phyloP scores from a whole-genome alignment of 37 sponge, comb jelly and placozoan genomes.

The Diacarnus erythraeanus region DNA sequence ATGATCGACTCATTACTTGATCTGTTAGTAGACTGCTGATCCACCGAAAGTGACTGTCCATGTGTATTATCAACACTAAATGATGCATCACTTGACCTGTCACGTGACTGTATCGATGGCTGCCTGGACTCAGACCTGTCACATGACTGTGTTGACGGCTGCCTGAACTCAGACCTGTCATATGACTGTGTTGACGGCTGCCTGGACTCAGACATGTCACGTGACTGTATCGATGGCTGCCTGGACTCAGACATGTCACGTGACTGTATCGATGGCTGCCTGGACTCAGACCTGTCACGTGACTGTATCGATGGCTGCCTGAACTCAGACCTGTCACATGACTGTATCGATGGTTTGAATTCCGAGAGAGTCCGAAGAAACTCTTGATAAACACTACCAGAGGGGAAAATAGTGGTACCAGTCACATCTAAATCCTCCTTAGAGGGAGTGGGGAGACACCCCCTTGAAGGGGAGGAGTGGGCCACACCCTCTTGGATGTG shows the following conservation, averaged over 20 bases:
- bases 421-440: background rate
- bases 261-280: background rate
- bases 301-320: background rate
- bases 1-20: background rate
- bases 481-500: background rate
- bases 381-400: background rate
- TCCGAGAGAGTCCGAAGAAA: background rate
- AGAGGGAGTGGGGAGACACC: too few relatives aligned
- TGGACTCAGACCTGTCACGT: conserved; percentile 1
- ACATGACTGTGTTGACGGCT: background rate
- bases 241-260: background rate
- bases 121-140: background rate
- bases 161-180: background rate
- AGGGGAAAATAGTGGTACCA: too few relatives aligned
- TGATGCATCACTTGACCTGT: background rate
- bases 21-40: too few relatives aligned
- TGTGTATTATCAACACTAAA: background rate
- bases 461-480: background rate
- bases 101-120: background rate
- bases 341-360: background rate
- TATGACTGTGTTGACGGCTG: background rate
- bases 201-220: background rate
- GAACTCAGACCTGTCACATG: conserved; percentile 2
- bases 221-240: background rate
- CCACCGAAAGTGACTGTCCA: background rate